Evolutionary conservation across 2,797 vertebrate genomes (phyloP).

Genomic region (Lagodon rhomboides): DNA sequence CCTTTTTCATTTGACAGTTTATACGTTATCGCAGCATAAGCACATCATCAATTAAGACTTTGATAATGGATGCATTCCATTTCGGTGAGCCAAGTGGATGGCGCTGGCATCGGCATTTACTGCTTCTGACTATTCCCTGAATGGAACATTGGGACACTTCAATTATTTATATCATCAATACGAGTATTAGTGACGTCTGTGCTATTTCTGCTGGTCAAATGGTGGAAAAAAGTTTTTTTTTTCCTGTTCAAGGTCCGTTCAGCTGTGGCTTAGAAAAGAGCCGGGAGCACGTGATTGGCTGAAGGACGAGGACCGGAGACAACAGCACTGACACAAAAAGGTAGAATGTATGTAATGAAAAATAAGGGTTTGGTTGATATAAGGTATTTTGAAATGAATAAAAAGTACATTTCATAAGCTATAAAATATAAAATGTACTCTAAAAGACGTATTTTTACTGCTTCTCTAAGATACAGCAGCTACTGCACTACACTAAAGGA

Average conservation of each 20-base stretch:
- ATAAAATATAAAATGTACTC: not conserved
- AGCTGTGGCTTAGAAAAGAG: not conserved
- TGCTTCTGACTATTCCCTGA: not conserved
- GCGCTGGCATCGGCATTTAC: not conserved
- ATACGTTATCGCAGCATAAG: not conserved
- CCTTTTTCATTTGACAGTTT: not conserved
- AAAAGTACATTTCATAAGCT: not conserved
- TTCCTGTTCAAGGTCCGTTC: not conserved
- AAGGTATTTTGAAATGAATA: not conserved
- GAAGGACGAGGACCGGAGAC: not conserved
- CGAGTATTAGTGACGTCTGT: not conserved
- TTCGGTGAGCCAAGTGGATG: not conserved
- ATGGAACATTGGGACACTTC: not conserved
- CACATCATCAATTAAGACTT: not conserved
- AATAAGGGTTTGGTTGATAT: not conserved
- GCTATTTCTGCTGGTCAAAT: not conserved
- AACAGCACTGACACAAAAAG: not conserved
- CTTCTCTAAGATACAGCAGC: not conserved
- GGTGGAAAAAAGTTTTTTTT: no score
- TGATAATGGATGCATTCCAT: slow-evolving; percentile 6
- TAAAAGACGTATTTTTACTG: not conserved
- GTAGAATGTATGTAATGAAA: not conserved
- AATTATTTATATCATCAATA: not conserved
- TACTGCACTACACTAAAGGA: not conserved
- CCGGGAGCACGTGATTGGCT: not conserved